Evolutionary conservation across 2,797 vertebrate genomes (phyloP).

Genomic region (Cossypha heuglini): DNA sequence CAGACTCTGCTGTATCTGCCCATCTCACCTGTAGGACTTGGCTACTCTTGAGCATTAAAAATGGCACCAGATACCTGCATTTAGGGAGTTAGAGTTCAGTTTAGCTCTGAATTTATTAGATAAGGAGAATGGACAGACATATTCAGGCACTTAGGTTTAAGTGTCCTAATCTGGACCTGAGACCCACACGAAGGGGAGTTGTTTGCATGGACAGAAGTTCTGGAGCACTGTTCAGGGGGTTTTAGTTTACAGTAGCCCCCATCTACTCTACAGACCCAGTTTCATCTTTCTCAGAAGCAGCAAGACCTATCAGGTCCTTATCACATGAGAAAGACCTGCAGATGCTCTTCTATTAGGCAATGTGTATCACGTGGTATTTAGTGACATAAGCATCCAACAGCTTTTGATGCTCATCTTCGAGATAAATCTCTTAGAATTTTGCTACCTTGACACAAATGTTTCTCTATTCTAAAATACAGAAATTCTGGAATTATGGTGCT

Average conservation of each 20-base stretch:
- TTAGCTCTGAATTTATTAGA: background rate
- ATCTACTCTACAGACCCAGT: background rate
- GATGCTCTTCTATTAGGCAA: background rate
- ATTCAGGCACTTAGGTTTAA: background rate
- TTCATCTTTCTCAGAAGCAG: background rate
- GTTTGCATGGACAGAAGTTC: background rate
- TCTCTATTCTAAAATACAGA: background rate
- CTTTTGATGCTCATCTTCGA: background rate
- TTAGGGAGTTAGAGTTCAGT: background rate
- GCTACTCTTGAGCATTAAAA: background rate
- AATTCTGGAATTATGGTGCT: background rate
- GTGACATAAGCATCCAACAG: background rate
- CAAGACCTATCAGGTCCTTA: background rate
- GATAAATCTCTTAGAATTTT: background rate
- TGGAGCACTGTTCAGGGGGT: fast-evolving
- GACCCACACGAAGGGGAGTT: background rate
- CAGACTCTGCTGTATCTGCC: background rate
- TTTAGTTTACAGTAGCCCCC: background rate
- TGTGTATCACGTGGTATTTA: no score
- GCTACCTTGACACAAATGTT: background rate
- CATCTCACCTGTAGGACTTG: background rate
- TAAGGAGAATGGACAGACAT: background rate
- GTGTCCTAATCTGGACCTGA: background rate
- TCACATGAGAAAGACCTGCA: background rate
- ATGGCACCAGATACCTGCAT: background rate